Percentiles rank a stretch among this genome's conserved stretches.
Evolutionary conservation across 2,888 invertebrate species (phyloP).

Genomic region (Pseudoips prasinana): DNA sequence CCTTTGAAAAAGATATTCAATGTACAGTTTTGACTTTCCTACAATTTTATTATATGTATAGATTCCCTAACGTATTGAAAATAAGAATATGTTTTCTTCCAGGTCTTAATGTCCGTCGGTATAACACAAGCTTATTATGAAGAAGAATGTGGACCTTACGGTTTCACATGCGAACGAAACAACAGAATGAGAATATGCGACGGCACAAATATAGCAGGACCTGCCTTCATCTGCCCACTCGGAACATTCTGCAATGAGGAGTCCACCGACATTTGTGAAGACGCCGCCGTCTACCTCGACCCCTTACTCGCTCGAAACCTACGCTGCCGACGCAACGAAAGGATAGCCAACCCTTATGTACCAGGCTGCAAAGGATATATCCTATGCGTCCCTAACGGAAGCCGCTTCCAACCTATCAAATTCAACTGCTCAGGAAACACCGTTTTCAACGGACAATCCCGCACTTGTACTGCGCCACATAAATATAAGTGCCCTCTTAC

Average conservation of each 20-base stretch:
- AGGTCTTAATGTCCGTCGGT: slow-evolving; percentile 28
- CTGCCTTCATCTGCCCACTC: slow-evolving; percentile 62
- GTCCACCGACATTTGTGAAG: slow-evolving; percentile 68
- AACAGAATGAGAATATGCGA: slow-evolving; percentile 63
- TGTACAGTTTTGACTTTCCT: too few species aligned
- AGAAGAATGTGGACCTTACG: slow-evolving; percentile 64
- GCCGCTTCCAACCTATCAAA: slow-evolving; percentile 69
- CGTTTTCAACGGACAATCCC: slow-evolving; percentile 63
- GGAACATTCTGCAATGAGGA: slow-evolving; percentile 71
- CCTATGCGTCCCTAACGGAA: slow-evolving; percentile 67
- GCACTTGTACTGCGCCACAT: slow-evolving; percentile 64
- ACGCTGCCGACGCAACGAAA: slow-evolving; percentile 61
- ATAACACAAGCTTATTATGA: slow-evolving; percentile 35
- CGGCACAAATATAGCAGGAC: slow-evolving; percentile 54
- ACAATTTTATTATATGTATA: too few species aligned
- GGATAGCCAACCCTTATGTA: slow-evolving; percentile 66
- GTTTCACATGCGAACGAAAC: slow-evolving; percentile 62
- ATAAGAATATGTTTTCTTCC: slow-evolving; percentile 16
- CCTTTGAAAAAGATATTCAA: too few species aligned
- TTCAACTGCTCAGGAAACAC: slow-evolving; percentile 71
- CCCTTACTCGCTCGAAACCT: slow-evolving; percentile 52
- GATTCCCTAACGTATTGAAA: too few species aligned
- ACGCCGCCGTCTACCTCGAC: slow-evolving; percentile 58
- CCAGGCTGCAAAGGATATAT: slow-evolving; percentile 74
- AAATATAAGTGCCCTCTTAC: slow-evolving; percentile 63